These are phyloP conservation scores for Ophiodon elongatus DNA, from an alignment of 2,113 vertebrate species.

Conservation along the genomic window DNA sequence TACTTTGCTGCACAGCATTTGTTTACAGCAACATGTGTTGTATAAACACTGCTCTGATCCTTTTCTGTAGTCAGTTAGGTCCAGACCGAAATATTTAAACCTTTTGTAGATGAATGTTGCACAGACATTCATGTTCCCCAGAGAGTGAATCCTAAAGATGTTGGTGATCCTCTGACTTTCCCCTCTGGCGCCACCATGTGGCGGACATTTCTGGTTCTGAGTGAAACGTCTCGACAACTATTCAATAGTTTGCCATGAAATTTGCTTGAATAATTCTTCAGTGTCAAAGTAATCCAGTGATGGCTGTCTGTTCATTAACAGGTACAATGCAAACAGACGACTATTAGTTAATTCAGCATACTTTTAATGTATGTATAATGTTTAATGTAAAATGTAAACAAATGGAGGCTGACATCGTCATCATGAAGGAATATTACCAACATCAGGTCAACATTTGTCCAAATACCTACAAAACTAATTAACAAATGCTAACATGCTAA, in stretches of 20 bases:
- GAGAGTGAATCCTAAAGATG: neutral
- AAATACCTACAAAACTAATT: too few species aligned
- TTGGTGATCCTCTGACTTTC: neutral
- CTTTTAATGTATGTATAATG: too few species aligned
- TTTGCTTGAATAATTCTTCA: neutral
- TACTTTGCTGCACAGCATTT: neutral
- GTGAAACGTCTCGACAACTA: neutral
- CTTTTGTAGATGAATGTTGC: neutral
- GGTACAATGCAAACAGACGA: too few species aligned
- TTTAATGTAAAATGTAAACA: too few species aligned
- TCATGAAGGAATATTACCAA: too few species aligned
- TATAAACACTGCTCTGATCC: neutral
- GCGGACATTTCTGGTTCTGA: neutral
- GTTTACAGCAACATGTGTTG: slow-evolving; percentile 3
- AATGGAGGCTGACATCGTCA: too few species aligned
- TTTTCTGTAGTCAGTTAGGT: neutral
- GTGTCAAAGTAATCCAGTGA: too few species aligned
- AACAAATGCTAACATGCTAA: too few species aligned
- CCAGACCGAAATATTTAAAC: neutral
- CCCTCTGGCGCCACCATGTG: neutral
- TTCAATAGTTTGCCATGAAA: neutral
- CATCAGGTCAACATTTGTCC: too few species aligned
- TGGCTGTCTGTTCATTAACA: too few species aligned
- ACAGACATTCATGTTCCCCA: neutral
- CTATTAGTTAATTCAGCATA: too few species aligned